Base-by-base conservation (phyloP, 2,888 invertebrate species). In the Taphrorychus bicolor region DNA sequence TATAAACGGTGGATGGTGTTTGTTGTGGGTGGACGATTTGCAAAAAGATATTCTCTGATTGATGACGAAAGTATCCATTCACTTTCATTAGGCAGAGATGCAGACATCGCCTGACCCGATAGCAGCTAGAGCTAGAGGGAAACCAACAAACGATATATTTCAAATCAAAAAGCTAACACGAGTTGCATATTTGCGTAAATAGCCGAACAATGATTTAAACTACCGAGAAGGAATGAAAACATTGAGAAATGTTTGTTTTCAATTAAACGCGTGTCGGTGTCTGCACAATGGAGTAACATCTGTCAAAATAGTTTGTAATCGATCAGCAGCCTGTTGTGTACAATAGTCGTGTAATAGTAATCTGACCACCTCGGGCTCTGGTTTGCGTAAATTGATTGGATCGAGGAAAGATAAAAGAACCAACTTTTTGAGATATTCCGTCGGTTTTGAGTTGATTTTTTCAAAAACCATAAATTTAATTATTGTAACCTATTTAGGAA, bases 1-100 rank as follows among this genome's bases (percentile, higher is more conserved):
- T 54, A 60, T 14, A 48, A 48, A 48, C 48, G 48, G 7, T 48
- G 48, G 17, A 48, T 48, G 9, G 11, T 40, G 48, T 14, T 48
- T 14, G 9, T 9, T 48, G 48, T 48, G 16, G 48, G 48, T 48
- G 19, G 48, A 48, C 48, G 19, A 48, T 48, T 48, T 48, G 48
- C 48, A 16, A 48, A 48, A 48, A 48, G 32, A 9, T 32, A 32
- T n/a, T n/a, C n/a, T n/a, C n/a, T n/a, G n/a, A n/a, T 32, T 32
- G 32, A 32, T 32, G 2, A 3, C 32, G 32, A 32, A 32, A 32
- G 3, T 11, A 11, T 32, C 32, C 11, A 3, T 32, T 32, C 32
- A 32, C 3, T 32, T 32, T 32, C 32, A 32, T 32, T 32, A n/a
- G n/a, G n/a, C 32, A 32, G 7, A 32, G 32, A 9, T 32, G 32